phyloP scores from a whole-genome alignment of 37 sponge, comb jelly and placozoan genomes.

The Spongia lamella region DNA sequence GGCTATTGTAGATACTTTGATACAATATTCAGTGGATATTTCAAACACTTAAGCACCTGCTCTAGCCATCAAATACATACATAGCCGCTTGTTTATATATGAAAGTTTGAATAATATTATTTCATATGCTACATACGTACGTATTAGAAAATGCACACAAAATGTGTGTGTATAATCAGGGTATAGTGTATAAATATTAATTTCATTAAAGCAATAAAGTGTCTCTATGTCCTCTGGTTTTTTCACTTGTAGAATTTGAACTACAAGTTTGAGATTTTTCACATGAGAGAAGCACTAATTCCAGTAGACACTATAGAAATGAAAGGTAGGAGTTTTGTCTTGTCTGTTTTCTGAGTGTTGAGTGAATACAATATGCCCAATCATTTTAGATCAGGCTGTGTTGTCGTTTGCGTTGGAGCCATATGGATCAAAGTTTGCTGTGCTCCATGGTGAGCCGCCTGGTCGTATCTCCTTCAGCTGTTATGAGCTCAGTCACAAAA shows the following conservation, averaged over 20 bases:
- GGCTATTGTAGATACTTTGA: too few species aligned
- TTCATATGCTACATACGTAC: too few species aligned
- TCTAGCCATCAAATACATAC: too few species aligned
- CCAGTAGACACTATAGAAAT: conserved; percentile 97
- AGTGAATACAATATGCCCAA: background rate
- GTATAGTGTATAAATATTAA: too few species aligned
- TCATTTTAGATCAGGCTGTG: conserved; percentile 45
- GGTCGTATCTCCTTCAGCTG: conserved; percentile 61
- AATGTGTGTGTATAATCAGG: too few species aligned
- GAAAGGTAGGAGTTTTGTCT: conserved; percentile 65
- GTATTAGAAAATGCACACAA: too few species aligned
- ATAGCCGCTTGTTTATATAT: too few species aligned
- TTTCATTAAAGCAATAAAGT: too few species aligned
- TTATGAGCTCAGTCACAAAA: conserved; percentile 72
- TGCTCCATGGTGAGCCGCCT: conserved; percentile 84
- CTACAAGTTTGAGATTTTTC: conserved; percentile 91
- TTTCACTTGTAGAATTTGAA: conserved; percentile 74
- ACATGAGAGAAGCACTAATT: conserved; percentile 80
- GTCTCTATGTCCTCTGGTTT: background rate
- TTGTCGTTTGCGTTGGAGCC: conserved; percentile 85
- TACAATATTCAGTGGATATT: too few species aligned
- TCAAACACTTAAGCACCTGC: too few species aligned
- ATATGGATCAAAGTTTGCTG: conserved; percentile 81
- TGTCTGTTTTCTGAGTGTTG: background rate
- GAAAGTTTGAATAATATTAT: too few species aligned